Base-by-base conservation (phyloP, 2,888 invertebrate genomes). In the Myopa tessellatipennis region DNA sequence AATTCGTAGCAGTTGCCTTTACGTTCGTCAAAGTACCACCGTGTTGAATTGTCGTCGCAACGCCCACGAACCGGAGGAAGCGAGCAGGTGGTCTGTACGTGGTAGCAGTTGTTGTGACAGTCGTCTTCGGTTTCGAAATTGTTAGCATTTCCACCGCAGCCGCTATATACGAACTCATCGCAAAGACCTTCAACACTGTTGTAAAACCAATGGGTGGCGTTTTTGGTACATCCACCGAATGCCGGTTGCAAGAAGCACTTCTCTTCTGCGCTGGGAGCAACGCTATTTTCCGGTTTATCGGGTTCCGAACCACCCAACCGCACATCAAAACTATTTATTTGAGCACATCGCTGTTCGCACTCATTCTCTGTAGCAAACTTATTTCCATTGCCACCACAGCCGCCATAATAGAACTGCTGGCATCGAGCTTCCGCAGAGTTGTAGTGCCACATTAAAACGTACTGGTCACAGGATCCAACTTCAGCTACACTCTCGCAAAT, bases 301-400 rank as follows among this genome's bases (percentile, higher is more conserved):
- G 80, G 60, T 6, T 79, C 81, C 5, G 74, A 71, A 6, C 76
- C 80, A 36, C 71, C 76, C 36, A 82, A 74, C 74, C 91, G 88
- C 16, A 79, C 74, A 14, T 89, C 85, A 10, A 90, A 10, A 10
- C 10, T 88, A 34, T 90, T 85, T 10, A 90, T 88, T 18, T 90
- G 89, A 12, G 91, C 91, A 85, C 96, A 96, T 72, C 92, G 91
- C 63, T 88, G 88, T 74, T 91, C 88, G 84, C 96, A 96, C 71
- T 92, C 92, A 69, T 91, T 87, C 86, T 93, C 91, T 0, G 92
- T 90, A 3, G 87, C 88, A 90, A 97, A 98, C 90, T 96, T 95
- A 89, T 97, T 98, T 0, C 91, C 92, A 86, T 98, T 99, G 68
- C 97, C 98, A 26, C 94, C 94, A 87, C 98, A 98, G 69, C 98